These are phyloP conservation scores for Marmota monax DNA, from an alignment of 2,113 vertebrate genomes.

Conservation along the genomic window DNA sequence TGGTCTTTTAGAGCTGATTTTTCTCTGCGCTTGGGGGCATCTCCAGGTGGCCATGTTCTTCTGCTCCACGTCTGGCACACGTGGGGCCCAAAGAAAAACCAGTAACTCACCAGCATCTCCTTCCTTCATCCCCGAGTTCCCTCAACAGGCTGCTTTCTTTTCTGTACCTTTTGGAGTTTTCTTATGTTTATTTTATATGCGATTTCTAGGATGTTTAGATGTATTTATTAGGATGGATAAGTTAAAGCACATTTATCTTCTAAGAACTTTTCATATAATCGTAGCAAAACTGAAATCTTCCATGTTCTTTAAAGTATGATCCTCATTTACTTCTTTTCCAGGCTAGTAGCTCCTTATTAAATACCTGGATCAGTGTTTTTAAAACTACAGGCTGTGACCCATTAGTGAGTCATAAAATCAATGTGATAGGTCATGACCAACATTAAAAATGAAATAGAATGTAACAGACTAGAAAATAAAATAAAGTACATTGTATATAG, in stretches of 20 bases:
- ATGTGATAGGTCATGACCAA: slow-evolving; percentile 45
- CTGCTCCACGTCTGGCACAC: neutral
- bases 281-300: neutral
- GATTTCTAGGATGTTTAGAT: neutral
- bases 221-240: slow-evolving; percentile 8
- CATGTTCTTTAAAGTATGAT: slow-evolving; percentile 1
- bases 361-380: slow-evolving; percentile 59
- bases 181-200: neutral
- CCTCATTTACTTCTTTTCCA: slow-evolving; percentile 49
- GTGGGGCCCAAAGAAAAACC: neutral
- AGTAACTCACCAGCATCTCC: neutral
- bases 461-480: slow-evolving; percentile 44
- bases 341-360: slow-evolving; percentile 54
- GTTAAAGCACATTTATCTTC: neutral
- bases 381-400: slow-evolving; percentile 27
- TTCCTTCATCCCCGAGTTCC: neutral
- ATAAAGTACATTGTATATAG: neutral
- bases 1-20: neutral
- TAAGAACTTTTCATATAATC: neutral
- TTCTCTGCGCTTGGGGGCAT: neutral
- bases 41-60: neutral
- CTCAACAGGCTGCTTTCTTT: neutral
- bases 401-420: slow-evolving; percentile 66
- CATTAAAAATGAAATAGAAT: slow-evolving; percentile 47
- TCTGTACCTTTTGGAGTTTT: neutral